Evolutionary conservation across 2,797 vertebrate species (phyloP).

Genomic region (Esox lucius): DNA sequence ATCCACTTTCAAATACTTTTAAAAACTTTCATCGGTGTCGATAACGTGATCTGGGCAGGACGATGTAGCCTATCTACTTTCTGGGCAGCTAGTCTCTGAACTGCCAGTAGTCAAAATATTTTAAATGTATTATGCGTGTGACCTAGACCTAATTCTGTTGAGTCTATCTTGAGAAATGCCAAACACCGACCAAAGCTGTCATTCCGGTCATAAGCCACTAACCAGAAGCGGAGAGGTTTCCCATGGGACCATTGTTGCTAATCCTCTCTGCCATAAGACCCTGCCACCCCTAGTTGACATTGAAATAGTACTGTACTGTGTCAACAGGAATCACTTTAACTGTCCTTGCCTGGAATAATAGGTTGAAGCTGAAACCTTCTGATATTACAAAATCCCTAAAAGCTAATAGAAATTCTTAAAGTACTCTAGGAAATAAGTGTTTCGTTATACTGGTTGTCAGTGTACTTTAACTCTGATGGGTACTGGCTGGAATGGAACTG

Average conservation of each 20-base stretch:
- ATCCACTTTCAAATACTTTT: conserved; percentile 10
- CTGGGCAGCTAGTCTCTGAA: background rate
- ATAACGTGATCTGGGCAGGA: background rate
- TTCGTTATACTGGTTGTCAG: background rate
- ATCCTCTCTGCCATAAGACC: conserved; percentile 31
- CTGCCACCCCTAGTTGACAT: conserved; percentile 8
- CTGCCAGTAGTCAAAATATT: background rate
- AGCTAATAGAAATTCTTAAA: background rate
- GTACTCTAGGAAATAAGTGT: background rate
- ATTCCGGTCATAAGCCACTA: background rate
- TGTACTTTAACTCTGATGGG: background rate
- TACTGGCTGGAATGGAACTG: background rate
- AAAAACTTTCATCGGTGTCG: background rate
- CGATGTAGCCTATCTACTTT: background rate
- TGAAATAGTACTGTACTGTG: conserved; percentile 21
- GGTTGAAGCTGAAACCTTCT: background rate
- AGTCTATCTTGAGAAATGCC: background rate
- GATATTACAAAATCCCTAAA: background rate
- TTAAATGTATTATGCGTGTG: background rate
- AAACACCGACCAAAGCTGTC: background rate
- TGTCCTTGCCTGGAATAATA: background rate
- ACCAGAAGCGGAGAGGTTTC: background rate
- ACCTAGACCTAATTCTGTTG: background rate
- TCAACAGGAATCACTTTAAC: background rate
- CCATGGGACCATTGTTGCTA: conserved; percentile 12